Evolutionary conservation across 2,113 vertebrate species (phyloP).

Genomic region (Rhabdomys dilectus): DNA sequence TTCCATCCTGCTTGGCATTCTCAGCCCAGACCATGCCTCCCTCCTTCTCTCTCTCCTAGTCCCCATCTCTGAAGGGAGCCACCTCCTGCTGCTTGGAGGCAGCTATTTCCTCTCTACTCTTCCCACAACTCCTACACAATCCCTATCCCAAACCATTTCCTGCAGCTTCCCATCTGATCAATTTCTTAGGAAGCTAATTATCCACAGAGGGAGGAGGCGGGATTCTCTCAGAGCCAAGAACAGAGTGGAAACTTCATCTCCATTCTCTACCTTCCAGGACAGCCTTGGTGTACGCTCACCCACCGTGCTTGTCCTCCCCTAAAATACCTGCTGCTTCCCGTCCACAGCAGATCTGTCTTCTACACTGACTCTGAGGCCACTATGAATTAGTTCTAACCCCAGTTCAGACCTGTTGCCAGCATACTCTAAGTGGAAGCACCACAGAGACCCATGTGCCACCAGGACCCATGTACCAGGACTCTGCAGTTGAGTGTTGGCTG

Average conservation of each 20-base stretch:
- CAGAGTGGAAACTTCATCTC: conserved; percentile 22
- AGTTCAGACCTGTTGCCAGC: not conserved
- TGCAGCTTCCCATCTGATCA: conserved; percentile 77
- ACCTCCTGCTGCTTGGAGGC: conserved; percentile 64
- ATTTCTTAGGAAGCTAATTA: conserved; percentile 79
- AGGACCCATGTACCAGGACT: conserved; percentile 9
- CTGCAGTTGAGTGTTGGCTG: not conserved
- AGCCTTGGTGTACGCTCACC: not conserved
- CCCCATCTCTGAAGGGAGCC: not conserved
- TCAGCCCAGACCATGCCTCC: not conserved
- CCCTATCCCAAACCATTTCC: conserved; percentile 68
- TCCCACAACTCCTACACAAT: conserved; percentile 76
- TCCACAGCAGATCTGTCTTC: not conserved
- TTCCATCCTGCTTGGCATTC: not conserved
- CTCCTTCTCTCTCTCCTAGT: not conserved
- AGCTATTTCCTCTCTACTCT: conserved; percentile 58
- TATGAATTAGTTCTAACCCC: not conserved
- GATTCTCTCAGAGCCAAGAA: conserved; percentile 63
- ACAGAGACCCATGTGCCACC: conserved; percentile 43
- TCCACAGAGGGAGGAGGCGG: conserved; percentile 51
- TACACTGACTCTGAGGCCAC: not conserved
- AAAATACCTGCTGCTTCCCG: not conserved
- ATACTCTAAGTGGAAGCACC: not conserved
- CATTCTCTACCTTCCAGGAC: conserved; percentile 19
- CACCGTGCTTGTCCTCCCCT: not conserved